Conservation (phyloP, 2,113 vertebrate species). For the Grantiella picta region DNA sequence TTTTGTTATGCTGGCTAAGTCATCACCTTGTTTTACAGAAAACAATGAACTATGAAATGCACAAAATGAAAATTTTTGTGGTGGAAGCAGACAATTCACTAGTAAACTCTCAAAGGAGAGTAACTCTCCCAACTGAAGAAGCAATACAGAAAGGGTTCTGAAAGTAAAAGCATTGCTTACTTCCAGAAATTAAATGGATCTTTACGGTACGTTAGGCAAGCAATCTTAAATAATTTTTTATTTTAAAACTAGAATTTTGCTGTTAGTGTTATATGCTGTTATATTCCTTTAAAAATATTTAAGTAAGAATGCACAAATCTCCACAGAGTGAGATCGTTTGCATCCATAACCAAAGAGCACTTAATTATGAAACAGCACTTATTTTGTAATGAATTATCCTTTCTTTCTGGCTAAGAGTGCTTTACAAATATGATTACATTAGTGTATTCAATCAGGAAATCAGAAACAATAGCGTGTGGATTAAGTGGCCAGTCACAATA, state of each 20-base stretch:
- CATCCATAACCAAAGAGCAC: neutral
- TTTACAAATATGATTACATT: constrained; percentile 41
- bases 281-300: neutral
- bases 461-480: constrained; percentile 48
- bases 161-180: neutral
- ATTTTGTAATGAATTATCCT: constrained; percentile 19
- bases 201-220: neutral
- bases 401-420: constrained; percentile 1
- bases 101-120: neutral
- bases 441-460: constrained; percentile 45
- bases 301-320: neutral
- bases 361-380: constrained; percentile 39
- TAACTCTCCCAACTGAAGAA: neutral
- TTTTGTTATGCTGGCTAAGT: neutral
- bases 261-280: neutral
- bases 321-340: neutral
- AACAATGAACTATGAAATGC: neutral
- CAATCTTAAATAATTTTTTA: neutral
- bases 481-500: constrained; percentile 48
- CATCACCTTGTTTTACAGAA: neutral
- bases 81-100: neutral
- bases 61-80: neutral
- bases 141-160: neutral
- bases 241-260: neutral
- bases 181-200: neutral